Conservation (phyloP, 30 jellyfish, hydroid and myxozoan species). For the Sanderia malayensis region DNA sequence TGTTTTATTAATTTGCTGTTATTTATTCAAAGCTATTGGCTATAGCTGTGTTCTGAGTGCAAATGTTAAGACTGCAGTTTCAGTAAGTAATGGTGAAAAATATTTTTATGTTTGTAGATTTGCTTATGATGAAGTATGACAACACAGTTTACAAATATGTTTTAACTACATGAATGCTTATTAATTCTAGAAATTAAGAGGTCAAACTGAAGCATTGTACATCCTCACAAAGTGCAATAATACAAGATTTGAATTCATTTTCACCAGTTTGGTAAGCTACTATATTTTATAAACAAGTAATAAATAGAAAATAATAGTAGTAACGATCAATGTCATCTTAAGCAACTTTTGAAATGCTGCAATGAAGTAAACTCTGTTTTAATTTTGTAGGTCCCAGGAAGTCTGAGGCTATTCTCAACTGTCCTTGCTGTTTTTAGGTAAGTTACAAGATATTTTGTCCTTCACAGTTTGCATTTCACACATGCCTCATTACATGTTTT, state of each 20-base stretch:
- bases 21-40: slow-evolving; percentile 79
- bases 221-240: slow-evolving; percentile 87
- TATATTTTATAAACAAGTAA: no score
- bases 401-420: slow-evolving; percentile 93
- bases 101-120: no score
- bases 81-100: slow-evolving; percentile 56
- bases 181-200: slow-evolving; percentile 80
- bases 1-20: no score
- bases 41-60: slow-evolving; percentile 91
- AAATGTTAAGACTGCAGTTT: slow-evolving; percentile 93
- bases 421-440: slow-evolving; percentile 96
- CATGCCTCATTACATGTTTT: no score
- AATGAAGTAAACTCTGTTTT: neutral
- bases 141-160: no score
- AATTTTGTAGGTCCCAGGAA: slow-evolving; percentile 86
- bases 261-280: slow-evolving; percentile 88
- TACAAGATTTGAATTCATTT: slow-evolving; percentile 94
- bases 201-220: slow-evolving; percentile 95
- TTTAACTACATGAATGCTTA: no score
- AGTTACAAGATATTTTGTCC: no score
- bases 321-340: no score
- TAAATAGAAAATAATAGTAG: no score
- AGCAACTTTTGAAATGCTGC: no score
- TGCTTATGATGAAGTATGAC: no score
- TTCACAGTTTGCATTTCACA: no score